Evolutionary conservation across 2,797 vertebrate genomes (phyloP).

Genomic region (Enteromius treurensis): DNA sequence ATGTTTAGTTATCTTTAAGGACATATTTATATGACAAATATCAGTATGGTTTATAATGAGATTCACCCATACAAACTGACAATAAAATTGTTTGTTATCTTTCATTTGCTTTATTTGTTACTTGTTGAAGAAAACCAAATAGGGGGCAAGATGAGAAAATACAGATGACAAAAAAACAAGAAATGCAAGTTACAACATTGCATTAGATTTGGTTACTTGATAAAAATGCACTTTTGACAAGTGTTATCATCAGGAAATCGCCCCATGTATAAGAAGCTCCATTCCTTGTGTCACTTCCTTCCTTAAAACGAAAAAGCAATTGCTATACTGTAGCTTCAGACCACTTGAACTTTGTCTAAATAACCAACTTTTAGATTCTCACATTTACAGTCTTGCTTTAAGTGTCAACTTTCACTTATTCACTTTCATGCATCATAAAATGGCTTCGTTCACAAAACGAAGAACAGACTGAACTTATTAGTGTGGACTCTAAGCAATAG

Average conservation of each 20-base stretch:
- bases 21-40: neutral
- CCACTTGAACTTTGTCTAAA: neutral
- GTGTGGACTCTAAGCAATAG: neutral
- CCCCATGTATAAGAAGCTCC: constrained; percentile 51
- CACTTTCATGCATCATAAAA: neutral
- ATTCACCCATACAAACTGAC: neutral
- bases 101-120: neutral
- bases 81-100: neutral
- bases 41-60: neutral
- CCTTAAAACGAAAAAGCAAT: constrained; percentile 2
- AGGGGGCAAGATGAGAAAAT: neutral
- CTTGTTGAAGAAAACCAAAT: neutral
- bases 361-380: neutral
- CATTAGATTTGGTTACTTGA: constrained; percentile 39
- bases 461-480: neutral
- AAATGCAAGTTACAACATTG: constrained; percentile 23
- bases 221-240: constrained; percentile 48
- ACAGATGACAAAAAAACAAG: constrained; percentile 17
- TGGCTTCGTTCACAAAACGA: neutral
- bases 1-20: neutral
- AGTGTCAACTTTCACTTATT: neutral
- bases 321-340: neutral
- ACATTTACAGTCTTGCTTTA: neutral
- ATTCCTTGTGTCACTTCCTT: constrained; percentile 50
- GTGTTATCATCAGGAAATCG: constrained; percentile 71